Conservation (phyloP, 2,113 vertebrate genomes). For the Hyperopisus bebe region DNA sequence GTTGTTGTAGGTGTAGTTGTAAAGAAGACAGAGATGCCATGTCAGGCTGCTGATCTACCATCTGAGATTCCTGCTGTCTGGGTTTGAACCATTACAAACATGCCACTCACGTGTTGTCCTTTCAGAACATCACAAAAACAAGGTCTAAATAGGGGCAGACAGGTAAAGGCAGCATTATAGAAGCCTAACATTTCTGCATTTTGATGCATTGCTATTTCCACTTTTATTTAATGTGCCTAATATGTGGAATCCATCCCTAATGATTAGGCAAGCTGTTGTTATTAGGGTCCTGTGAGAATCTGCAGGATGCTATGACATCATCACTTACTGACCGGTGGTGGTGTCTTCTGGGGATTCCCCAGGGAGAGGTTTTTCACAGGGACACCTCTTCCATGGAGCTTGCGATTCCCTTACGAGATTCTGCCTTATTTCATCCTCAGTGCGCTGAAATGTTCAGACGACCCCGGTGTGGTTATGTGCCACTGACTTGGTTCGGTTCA, state of each 20-base stretch:
- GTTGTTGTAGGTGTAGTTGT: constrained; percentile 15
- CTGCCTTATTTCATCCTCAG: background rate
- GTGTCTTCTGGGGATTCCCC: background rate
- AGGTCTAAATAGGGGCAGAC: background rate
- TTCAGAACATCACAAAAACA: no score
- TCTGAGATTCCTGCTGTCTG: background rate
- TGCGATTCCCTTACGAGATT: background rate
- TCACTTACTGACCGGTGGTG: background rate
- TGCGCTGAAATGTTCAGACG: background rate
- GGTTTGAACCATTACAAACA: background rate
- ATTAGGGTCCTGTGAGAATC: background rate
- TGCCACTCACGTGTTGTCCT: background rate
- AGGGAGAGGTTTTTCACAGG: background rate
- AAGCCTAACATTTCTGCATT: background rate
- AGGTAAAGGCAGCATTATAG: background rate
- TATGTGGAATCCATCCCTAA: background rate
- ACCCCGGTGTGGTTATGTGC: background rate
- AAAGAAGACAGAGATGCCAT: background rate
- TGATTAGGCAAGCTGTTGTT: background rate
- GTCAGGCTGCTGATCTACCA: background rate
- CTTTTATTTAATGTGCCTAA: background rate
- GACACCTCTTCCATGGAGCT: background rate
- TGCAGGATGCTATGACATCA: background rate
- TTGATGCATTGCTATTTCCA: background rate
- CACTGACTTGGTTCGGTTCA: background rate